A percentile compares a stretch with the other conserved stretches of the same genome.
These are phyloP conservation scores for Agrilus cyanescens DNA, from an alignment of 2,888 invertebrate species.

Conservation along the genomic window DNA sequence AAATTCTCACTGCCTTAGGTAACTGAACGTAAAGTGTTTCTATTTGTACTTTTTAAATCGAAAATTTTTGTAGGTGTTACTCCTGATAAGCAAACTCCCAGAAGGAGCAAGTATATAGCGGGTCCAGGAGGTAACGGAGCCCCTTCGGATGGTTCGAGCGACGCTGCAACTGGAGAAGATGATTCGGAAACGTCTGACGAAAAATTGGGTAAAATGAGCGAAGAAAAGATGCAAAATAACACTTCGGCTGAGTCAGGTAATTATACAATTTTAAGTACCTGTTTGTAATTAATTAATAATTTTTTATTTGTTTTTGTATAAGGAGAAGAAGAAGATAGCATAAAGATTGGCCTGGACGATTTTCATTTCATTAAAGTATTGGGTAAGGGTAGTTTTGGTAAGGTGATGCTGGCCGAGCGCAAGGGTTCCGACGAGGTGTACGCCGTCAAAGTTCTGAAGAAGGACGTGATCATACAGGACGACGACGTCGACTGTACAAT, in stretches of 20 bases:
- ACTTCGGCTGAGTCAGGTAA: slow-evolving; percentile 10
- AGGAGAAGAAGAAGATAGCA: slow-evolving; percentile 18
- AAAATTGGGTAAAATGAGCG: slow-evolving; percentile 32
- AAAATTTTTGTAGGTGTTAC: slow-evolving; percentile 43
- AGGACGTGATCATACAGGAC: slow-evolving; percentile 96
- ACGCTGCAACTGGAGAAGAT: slow-evolving; percentile 21
- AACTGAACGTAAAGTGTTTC: slow-evolving; percentile 23
- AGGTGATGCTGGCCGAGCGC: slow-evolving; percentile 95
- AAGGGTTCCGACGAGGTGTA: slow-evolving; percentile 87
- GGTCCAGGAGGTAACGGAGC: slow-evolving; percentile 31
- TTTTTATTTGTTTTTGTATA: slow-evolving; percentile 9
- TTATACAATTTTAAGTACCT: not conserved
- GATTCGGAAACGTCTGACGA: slow-evolving; percentile 24
- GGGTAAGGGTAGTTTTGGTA: slow-evolving; percentile 98
- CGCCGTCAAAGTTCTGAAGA: slow-evolving; percentile 84
- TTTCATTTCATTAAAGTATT: slow-evolving; percentile 97
- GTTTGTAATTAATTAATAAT: not conserved
- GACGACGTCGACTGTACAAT: slow-evolving; percentile 99
- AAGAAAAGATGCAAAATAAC: slow-evolving; percentile 36
- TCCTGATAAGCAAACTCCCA: slow-evolving; percentile 68
- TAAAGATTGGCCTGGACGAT: slow-evolving; percentile 67
- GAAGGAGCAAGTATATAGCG: slow-evolving; percentile 40
- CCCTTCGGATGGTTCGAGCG: slow-evolving; percentile 24
- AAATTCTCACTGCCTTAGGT: slow-evolving; percentile 82
- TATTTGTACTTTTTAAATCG: not conserved